phyloP scores from a whole-genome alignment of 2,888 invertebrate genomes.

The Nemapogon koenigi region DNA sequence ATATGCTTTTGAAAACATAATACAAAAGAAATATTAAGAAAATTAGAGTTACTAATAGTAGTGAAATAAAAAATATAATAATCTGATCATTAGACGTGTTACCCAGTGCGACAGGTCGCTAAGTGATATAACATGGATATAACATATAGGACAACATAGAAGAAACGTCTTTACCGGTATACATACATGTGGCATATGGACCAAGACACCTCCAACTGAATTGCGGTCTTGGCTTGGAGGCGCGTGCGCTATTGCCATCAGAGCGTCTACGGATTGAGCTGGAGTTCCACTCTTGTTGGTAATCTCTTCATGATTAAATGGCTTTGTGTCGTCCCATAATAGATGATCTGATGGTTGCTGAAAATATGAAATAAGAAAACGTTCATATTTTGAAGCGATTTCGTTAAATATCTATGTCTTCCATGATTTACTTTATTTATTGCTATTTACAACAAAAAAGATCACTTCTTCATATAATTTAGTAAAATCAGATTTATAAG shows the following conservation, averaged over 20 bases:
- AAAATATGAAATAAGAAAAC: too few relatives aligned
- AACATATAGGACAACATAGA: conserved; percentile 24
- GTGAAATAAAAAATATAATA: not conserved
- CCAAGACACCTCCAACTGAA: conserved; percentile 85
- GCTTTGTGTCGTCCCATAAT: conserved; percentile 71
- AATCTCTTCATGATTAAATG: conserved; percentile 71
- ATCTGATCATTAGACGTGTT: too few relatives aligned
- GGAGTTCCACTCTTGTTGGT: conserved; percentile 30
- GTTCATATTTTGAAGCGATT: too few relatives aligned
- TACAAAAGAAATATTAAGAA: not conserved
- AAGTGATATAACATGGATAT: conserved; percentile 12
- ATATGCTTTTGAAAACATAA: not conserved
- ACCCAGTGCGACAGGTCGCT: too few relatives aligned
- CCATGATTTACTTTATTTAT: too few relatives aligned
- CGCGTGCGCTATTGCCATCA: conserved; percentile 38
- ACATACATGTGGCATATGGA: conserved; percentile 92
- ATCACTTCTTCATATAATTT: too few relatives aligned
- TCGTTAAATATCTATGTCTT: too few relatives aligned
- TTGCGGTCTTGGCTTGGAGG: conserved; percentile 64
- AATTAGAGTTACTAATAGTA: not conserved
- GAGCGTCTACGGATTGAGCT: conserved; percentile 29
- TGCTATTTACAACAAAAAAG: too few relatives aligned
- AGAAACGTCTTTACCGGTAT: conserved; percentile 28
- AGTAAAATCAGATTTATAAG: too few relatives aligned
- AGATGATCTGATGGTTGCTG: conserved; percentile 72